Evolutionary conservation across 1,140 invertebrate genomes (phyloP), one percentile per base, ranked within the genome.

Genomic region (Listronotus oregonensis): DNA sequence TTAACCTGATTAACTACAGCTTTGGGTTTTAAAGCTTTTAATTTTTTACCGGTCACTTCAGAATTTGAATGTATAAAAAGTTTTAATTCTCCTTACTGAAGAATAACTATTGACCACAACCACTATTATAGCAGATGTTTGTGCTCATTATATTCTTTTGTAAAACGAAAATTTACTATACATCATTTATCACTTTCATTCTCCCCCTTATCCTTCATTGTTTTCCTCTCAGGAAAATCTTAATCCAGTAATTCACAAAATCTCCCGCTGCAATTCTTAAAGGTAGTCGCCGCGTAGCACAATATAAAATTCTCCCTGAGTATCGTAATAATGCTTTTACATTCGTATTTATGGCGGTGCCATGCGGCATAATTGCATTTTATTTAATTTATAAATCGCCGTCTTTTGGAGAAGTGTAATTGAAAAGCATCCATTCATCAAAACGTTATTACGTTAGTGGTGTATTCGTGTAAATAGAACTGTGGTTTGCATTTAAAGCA

Each of bases 321-420:
- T 47, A 47, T 40, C 59, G 59, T 49, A 62, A 62, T 62, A 62
- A 62, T 52, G 59, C 59, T 21, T 62, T 62, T 62, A 62, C 46
- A 34, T 51, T 21, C 49, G 8, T 52, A 62, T 62, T 62, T 62
- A 62, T 52, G 32, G 34, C 34, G 5, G 49, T 49, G 59, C n/a
- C 59, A 39, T 14, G 49, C 49, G 27, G 12, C 17, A 42, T 62
- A 62, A 62, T 62, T 62, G 59, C 59, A 62, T 62, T 62, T 56
- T 64, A 42, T 32, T 5, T 10, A 64, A 64, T 57, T 57, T 57
- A 64, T 64, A 43, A 46, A 56, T 47, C 51, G 40, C 14, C 40
- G 54, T 57, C 51, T 31, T 17, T 39, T 46, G 27, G 42, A 34
- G 32, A 37, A 32, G 49, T 49, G 50, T 44, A 64, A 57, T 56